Conservation (phyloP, 2,113 vertebrate genomes). For the Tor tambroides region DNA sequence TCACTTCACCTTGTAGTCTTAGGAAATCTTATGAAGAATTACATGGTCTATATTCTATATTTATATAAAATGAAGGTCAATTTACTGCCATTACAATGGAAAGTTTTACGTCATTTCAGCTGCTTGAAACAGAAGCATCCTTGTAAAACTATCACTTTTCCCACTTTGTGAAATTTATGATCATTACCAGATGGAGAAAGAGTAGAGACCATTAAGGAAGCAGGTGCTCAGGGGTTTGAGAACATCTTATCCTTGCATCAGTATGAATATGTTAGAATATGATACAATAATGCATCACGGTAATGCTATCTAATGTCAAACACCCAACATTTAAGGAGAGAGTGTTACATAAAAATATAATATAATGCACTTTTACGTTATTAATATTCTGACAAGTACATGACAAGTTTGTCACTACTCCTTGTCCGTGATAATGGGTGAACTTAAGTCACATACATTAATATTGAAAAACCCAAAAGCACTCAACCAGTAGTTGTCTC, state of each 20-base stretch:
- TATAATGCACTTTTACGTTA: not conserved
- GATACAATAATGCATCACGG: conserved; percentile 1
- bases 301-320: too few relatives aligned
- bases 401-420: conserved; percentile 12
- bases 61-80: conserved; percentile 56
- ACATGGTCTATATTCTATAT: not conserved
- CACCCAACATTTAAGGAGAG: not conserved
- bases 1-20: conserved; percentile 28
- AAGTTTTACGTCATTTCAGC: conserved; percentile 69
- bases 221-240: conserved; percentile 39
- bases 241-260: conserved; percentile 44
- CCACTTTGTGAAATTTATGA: conserved; percentile 58
- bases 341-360: not conserved
- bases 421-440: too few relatives aligned
- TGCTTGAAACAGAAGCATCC: conserved; percentile 67
- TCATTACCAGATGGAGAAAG: conserved; percentile 70
- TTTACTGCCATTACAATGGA: conserved; percentile 59
- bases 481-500: conserved; percentile 8
- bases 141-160: too few relatives aligned
- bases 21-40: not conserved
- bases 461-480: conserved; percentile 13
- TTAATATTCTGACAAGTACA: not conserved
- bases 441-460: conserved; percentile 17
- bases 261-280: conserved; percentile 35
- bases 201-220: conserved; percentile 52